A percentile compares a stretch with the other conserved stretches of the same genome.
phyloP scores from a whole-genome alignment of 2,113 vertebrate species.

The Microtus montanus region DNA sequence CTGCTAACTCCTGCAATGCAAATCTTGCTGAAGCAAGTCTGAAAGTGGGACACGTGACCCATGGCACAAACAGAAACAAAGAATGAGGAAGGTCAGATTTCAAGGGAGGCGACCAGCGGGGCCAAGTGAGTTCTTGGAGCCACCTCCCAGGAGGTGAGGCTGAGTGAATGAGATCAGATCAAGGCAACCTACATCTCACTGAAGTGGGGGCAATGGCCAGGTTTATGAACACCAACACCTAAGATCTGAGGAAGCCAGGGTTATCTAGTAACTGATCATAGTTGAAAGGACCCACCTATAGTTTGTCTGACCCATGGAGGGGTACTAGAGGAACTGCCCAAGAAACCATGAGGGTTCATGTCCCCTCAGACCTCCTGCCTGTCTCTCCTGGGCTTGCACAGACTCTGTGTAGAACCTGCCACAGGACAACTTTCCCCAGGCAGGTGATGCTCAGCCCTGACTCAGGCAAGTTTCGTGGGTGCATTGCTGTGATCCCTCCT shows the following conservation, averaged over 20 bases:
- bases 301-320: background rate
- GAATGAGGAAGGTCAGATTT: conserved; percentile 10
- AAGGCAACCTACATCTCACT: background rate
- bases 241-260: background rate
- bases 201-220: background rate
- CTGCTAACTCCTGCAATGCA: background rate
- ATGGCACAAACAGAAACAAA: background rate
- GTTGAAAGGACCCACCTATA: background rate
- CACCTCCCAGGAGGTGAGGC: background rate
- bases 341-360: background rate
- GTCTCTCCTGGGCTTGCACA: background rate
- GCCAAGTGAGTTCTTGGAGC: background rate
- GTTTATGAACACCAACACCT: background rate
- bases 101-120: background rate
- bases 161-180: background rate
- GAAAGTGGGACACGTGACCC: background rate
- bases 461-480: background rate
- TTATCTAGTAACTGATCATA: background rate
- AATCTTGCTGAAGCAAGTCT: background rate
- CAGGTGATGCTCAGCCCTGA: background rate
- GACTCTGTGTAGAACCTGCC: background rate
- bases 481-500: background rate
- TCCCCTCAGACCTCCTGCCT: background rate
- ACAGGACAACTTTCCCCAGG: background rate
- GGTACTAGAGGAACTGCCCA: background rate